These are phyloP conservation scores for Stenichneumon culpator DNA, from an alignment of 2,888 invertebrate species.

Conservation along the genomic window DNA sequence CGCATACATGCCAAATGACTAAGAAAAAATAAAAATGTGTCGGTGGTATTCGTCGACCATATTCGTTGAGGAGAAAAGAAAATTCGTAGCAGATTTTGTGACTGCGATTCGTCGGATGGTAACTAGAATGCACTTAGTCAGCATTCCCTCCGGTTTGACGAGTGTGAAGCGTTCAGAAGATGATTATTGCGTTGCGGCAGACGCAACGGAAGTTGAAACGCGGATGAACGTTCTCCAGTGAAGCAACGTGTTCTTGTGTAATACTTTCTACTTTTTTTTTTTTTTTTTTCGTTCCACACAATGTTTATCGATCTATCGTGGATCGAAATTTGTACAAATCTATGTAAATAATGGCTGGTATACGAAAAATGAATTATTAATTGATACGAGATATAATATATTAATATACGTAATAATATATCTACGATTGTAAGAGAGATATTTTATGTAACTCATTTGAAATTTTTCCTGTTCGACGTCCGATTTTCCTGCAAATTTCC, in stretches of 20 bases:
- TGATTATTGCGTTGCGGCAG: not conserved
- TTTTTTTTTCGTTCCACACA: conserved; percentile 64
- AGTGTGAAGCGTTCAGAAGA: conserved; percentile 15
- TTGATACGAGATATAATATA: conserved; percentile 72
- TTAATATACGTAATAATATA: conserved; percentile 58
- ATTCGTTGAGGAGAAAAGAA: conserved; percentile 5
- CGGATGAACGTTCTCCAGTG: conserved; percentile 41
- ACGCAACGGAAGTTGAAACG: conserved; percentile 5
- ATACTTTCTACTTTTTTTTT: conserved; percentile 63
- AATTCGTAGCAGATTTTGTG: conserved; percentile 20
- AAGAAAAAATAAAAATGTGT: conserved; percentile 19
- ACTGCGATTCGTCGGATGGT: conserved; percentile 30
- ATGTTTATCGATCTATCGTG: conserved; percentile 14
- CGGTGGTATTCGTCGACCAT: conserved; percentile 1
- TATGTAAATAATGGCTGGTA: conserved; percentile 78
- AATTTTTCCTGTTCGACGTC: conserved; percentile 3
- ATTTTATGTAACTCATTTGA: not conserved
- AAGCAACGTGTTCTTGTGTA: conserved; percentile 65
- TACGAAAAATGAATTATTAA: conserved; percentile 73
- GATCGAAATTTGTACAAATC: conserved; percentile 76
- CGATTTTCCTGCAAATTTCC: conserved; percentile 13
- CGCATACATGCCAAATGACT: conserved; percentile 50
- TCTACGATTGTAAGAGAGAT: conserved; percentile 35
- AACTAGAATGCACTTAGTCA: conserved; percentile 67
- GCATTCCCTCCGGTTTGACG: conserved; percentile 54